Base-by-base conservation (phyloP, 2,888 invertebrate species). In the Lagria hirta region DNA sequence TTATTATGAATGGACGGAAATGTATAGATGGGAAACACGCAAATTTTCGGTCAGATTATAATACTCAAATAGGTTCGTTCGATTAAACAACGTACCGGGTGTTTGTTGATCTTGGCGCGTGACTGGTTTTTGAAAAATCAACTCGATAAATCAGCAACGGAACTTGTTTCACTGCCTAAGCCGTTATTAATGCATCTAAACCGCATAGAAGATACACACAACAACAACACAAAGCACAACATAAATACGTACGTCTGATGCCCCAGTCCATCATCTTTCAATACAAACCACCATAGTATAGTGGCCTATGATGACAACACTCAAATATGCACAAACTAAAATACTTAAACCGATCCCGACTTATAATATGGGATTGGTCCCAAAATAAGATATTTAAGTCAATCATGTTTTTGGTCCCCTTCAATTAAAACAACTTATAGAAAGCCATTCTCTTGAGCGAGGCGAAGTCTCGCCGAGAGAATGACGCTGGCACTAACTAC, bases 191-290 rank as follows among this genome's bases (percentile, higher is more conserved):
- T 27, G 28, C 28, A 37, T 22, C 23, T 38, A 38, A n/a, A n/a
- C n/a, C n/a, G n/a, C n/a, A n/a, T n/a, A n/a, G n/a, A n/a, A 28
- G 11, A 12, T 13, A 4, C 13, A 13, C 13, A 12, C 5, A 12
- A 43, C 30, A 17, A 29, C 21, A 36, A 28, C 21, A 41, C 35
- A 35, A 40, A 40, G 24, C 21, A 30, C 14, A 8, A 27, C 26
- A n/a, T n/a, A 26, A 37, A 60, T 73, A 79, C 83, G 77, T 79
- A 83, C 83, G 81, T 77, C 83, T 78, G 62, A 83, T 81, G 55
- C 83, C 83, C 83, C 83, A 83, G 74, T 83, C 83, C 82, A 83
- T 81, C 83, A 82, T 83, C 64, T 73, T 79, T 52, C 47, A 35
- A 50, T 47, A 7, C 14, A 16, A 20, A 46, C 35, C 21, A 32